Conservation (phyloP, 2,113 vertebrate species). For the Cricetomys ansorgei region DNA sequence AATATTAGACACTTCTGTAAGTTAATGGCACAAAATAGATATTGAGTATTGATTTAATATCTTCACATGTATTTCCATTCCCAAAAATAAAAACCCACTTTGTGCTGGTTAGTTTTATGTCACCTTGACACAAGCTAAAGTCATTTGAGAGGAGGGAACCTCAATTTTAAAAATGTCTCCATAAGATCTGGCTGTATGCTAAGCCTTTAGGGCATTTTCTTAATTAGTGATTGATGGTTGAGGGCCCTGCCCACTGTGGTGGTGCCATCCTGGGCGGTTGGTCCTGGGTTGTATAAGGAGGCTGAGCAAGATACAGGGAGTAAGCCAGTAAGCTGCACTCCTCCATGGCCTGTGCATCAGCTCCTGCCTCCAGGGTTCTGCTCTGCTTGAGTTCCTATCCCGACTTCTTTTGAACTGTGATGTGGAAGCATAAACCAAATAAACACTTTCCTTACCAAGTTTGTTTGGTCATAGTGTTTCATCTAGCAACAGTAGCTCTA, state of each 20-base stretch:
- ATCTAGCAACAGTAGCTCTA: background rate
- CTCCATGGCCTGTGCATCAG: background rate
- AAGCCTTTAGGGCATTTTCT: background rate
- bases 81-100: background rate
- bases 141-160: background rate
- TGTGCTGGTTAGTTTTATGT: background rate
- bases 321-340: background rate
- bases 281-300: background rate
- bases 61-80: slow-evolving; percentile 1
- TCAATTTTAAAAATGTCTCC: background rate
- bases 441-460: background rate
- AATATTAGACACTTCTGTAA: background rate
- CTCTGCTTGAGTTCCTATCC: background rate
- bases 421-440: background rate
- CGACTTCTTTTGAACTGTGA: background rate
- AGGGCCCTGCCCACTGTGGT: background rate
- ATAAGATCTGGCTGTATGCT: background rate
- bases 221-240: background rate
- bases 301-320: background rate
- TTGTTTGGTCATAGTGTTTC: background rate
- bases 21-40: background rate
- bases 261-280: background rate
- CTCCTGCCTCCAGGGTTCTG: background rate
- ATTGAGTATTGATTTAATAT: background rate
- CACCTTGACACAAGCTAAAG: background rate